A percentile compares a stretch with the other conserved stretches of the same genome.
Evolutionary conservation across 2,113 vertebrate species (phyloP).

Genomic region (Anthoscopus minutus): DNA sequence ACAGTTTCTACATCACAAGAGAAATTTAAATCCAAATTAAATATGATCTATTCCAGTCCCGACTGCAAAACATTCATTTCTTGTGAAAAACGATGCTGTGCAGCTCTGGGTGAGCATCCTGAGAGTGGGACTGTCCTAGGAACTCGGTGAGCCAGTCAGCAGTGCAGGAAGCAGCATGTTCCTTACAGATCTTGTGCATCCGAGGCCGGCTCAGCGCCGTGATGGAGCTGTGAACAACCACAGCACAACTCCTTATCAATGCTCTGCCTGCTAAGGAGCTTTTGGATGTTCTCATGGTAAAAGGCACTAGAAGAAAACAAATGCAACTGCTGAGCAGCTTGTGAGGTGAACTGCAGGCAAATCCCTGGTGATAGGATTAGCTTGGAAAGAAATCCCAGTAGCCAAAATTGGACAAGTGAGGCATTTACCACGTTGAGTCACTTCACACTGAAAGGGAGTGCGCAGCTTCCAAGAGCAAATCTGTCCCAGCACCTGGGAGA

Average conservation of each 20-base stretch:
- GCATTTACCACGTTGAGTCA: accelerated
- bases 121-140: neutral
- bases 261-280: neutral
- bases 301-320: constrained; percentile 48
- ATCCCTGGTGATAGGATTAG: neutral
- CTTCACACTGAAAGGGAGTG: accelerated
- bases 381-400: neutral
- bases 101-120: neutral
- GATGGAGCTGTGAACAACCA: too few species aligned
- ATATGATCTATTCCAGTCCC: neutral
- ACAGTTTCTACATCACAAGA: neutral
- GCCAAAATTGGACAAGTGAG: accelerated
- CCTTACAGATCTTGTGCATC: accelerated
- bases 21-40: neutral
- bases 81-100: neutral
- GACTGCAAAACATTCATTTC: neutral
- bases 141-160: accelerated
- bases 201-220: accelerated
- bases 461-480: neutral
- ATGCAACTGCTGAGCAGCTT: neutral
- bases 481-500: neutral
- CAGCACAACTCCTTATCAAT: accelerated
- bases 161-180: neutral
- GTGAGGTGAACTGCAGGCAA: neutral
- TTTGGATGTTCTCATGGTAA: neutral